These are phyloP conservation scores for Neomonachus schauinslandi DNA, from an alignment of 2,113 vertebrate genomes.

Conservation along the genomic window DNA sequence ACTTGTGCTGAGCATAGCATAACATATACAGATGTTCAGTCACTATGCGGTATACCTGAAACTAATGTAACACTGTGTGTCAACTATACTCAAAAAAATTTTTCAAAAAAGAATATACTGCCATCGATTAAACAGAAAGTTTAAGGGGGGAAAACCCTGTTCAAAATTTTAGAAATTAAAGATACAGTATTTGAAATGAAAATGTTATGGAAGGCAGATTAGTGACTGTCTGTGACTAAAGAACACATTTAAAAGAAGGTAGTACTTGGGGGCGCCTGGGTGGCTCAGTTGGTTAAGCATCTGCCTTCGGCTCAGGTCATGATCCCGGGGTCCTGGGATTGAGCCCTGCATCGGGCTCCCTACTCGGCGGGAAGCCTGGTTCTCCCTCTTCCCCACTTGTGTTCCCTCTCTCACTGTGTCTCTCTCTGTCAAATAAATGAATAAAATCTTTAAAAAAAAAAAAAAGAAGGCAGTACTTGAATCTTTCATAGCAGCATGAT, in stretches of 20 bases:
- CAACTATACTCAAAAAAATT: not conserved
- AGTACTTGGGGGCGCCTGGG: not conserved
- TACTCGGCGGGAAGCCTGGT: no score
- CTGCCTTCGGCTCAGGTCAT: no score
- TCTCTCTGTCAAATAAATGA: no score
- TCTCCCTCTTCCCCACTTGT: no score
- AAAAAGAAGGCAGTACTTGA: not conserved
- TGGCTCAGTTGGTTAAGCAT: no score
- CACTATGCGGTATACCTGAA: not conserved
- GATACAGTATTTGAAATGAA: conserved; percentile 31
- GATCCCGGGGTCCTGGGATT: no score
- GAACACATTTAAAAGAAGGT: not conserved
- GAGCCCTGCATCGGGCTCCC: no score
- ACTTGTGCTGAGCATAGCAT: not conserved
- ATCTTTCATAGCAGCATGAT: not conserved
- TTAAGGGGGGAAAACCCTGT: not conserved
- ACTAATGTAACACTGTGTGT: not conserved
- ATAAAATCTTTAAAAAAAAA: no score
- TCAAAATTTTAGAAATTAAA: conserved; percentile 13
- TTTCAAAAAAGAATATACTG: not conserved
- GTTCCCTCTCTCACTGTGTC: no score
- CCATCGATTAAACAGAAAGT: not conserved
- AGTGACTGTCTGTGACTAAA: not conserved
- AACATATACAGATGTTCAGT: not conserved
- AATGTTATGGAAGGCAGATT: not conserved